Evolutionary conservation across 2,888 invertebrate species (phyloP).

Genomic region (Acanthococcus lagerstroemiae): DNA sequence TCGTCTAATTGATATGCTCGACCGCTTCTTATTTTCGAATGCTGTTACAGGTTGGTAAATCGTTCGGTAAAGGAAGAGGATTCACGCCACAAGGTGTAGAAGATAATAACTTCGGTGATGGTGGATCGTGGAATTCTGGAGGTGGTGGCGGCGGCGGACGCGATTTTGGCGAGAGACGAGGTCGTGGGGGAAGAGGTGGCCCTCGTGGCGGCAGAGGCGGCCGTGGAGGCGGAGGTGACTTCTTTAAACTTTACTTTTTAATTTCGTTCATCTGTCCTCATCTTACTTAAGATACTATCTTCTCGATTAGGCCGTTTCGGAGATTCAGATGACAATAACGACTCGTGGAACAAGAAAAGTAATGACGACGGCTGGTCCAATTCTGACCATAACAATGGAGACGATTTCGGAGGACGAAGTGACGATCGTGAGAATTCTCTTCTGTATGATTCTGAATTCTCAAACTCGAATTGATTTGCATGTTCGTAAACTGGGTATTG

Average conservation of each 20-base stretch:
- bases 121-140: conserved; percentile 37
- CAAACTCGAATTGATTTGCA: too few species aligned
- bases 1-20: too few species aligned
- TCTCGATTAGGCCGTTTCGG: too few species aligned
- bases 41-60: too few species aligned
- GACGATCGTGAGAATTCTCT: conserved; percentile 30
- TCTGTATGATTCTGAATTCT: too few species aligned
- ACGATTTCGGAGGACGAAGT: conserved; percentile 5
- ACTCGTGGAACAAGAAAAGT: not conserved
- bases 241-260: not conserved
- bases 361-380: not conserved
- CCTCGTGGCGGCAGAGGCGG: conserved; percentile 38
- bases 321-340: not conserved
- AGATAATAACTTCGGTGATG: too few species aligned
- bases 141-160: conserved; percentile 37
- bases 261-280: not conserved
- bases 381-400: not conserved
- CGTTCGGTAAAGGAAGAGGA: conserved; percentile 20
- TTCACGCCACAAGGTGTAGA: conserved; percentile 12
- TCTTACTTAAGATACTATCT: not conserved
- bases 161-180: conserved; percentile 10
- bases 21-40: too few species aligned
- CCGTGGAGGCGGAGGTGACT: conserved; percentile 23
- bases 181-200: not conserved
- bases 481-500: conserved; percentile 36